Evolutionary conservation across 2,797 vertebrate genomes (phyloP).

Genomic region (Calcarius lapponicus): DNA sequence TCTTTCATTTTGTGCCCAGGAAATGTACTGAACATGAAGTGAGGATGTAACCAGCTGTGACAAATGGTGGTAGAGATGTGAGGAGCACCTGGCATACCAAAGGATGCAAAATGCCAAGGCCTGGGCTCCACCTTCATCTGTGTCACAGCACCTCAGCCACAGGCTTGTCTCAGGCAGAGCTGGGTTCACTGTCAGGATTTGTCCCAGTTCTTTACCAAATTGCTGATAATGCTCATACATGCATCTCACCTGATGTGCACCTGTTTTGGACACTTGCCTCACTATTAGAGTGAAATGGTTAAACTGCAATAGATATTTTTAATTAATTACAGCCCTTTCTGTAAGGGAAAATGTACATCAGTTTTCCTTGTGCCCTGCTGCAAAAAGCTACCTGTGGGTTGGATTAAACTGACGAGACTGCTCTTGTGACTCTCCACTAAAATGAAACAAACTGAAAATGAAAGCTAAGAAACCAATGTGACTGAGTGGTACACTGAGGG

Average conservation of each 20-base stretch:
- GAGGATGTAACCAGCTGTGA: neutral
- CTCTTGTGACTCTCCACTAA: neutral
- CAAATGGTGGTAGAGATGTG: neutral
- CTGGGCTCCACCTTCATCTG: neutral
- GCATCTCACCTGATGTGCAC: neutral
- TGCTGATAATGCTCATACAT: neutral
- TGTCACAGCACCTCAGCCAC: neutral
- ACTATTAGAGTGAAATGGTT: neutral
- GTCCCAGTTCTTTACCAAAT: neutral
- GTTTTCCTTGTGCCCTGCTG: neutral
- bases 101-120: neutral
- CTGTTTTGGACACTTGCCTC: accelerated
- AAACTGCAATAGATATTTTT: neutral
- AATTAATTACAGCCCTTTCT: neutral
- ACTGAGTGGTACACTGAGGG: neutral
- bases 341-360: neutral
- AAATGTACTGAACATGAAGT: neutral
- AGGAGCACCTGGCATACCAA: neutral
- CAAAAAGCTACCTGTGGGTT: neutral
- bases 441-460: neutral
- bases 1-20: neutral
- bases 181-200: neutral
- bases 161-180: neutral
- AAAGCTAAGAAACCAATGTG: neutral
- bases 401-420: neutral